Conservation (phyloP, 23 tunicate species). For the Clavelina lepadiformis region DNA sequence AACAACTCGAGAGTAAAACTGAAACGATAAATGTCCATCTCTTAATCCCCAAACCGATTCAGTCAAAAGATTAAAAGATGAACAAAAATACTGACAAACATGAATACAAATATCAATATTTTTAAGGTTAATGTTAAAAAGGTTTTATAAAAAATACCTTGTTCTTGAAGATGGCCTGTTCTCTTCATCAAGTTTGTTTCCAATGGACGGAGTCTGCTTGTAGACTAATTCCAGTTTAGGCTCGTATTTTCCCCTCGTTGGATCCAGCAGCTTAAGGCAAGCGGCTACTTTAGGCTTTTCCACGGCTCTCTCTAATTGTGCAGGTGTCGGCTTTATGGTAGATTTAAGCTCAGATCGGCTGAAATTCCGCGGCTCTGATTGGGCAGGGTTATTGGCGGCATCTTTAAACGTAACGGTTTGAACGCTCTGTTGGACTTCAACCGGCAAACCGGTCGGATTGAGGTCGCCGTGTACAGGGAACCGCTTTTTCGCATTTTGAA, state of each 20-base stretch:
- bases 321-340: neutral
- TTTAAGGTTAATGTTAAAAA: too few relatives aligned
- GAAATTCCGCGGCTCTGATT: too few relatives aligned
- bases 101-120: too few relatives aligned
- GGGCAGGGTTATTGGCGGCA: neutral
- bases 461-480: too few relatives aligned
- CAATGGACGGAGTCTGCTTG: conserved; percentile 36
- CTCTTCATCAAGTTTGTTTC: conserved; percentile 32
- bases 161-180: neutral
- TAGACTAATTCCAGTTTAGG: conserved; percentile 52
- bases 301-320: neutral
- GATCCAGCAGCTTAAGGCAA: conserved; percentile 73
- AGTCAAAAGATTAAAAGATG: too few relatives aligned
- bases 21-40: too few relatives aligned
- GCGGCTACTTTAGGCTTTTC: conserved; percentile 74
- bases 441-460: too few relatives aligned
- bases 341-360: neutral
- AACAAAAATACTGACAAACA: too few relatives aligned
- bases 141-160: too few relatives aligned
- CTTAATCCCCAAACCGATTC: too few relatives aligned
- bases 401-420: neutral
- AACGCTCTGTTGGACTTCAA: neutral
- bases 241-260: conserved; percentile 36
- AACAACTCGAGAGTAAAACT: neutral
- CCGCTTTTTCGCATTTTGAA: too few relatives aligned